Conservation (phyloP, 2,888 invertebrate genomes). For the Agrilus biguttatus region DNA sequence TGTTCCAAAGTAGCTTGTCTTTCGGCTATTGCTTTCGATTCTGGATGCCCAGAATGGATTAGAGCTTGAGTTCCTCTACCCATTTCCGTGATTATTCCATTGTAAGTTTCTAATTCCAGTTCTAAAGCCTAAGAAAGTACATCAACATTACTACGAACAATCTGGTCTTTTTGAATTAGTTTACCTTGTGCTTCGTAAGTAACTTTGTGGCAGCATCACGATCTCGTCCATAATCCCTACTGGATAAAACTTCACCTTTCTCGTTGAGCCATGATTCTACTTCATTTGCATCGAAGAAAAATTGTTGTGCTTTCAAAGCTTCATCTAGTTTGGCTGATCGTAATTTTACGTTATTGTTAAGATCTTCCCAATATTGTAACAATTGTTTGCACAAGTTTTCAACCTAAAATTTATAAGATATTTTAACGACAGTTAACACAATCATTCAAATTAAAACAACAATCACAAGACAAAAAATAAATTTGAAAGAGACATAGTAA, state of each 20-base stretch:
- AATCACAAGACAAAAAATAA: background rate
- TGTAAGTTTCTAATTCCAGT: conserved; percentile 81
- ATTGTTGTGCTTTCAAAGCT: conserved; percentile 81
- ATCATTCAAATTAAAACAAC: background rate
- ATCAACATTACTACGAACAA: background rate
- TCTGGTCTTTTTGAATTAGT: conserved; percentile 2
- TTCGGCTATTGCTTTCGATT: conserved; percentile 63
- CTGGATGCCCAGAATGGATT: conserved; percentile 69
- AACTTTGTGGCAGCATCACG: conserved; percentile 83
- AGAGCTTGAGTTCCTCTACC: conserved; percentile 72
- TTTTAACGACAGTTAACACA: background rate
- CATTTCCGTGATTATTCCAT: conserved; percentile 85
- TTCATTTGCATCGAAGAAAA: conserved; percentile 79
- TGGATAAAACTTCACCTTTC: conserved; percentile 64
- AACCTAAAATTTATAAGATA: conserved; percentile 37
- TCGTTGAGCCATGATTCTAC: conserved; percentile 89
- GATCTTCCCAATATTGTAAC: conserved; percentile 57
- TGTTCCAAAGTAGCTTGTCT: conserved; percentile 64
- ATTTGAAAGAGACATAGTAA: background rate
- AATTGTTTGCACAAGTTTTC: conserved; percentile 58
- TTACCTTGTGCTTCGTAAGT: conserved; percentile 84
- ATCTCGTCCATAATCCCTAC: conserved; percentile 81
- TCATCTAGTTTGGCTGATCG: conserved; percentile 68
- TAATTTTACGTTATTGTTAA: conserved; percentile 54
- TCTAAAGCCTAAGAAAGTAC: conserved; percentile 55